Conservation (phyloP, 2,888 invertebrate species). For the Sthenelais limicola region DNA sequence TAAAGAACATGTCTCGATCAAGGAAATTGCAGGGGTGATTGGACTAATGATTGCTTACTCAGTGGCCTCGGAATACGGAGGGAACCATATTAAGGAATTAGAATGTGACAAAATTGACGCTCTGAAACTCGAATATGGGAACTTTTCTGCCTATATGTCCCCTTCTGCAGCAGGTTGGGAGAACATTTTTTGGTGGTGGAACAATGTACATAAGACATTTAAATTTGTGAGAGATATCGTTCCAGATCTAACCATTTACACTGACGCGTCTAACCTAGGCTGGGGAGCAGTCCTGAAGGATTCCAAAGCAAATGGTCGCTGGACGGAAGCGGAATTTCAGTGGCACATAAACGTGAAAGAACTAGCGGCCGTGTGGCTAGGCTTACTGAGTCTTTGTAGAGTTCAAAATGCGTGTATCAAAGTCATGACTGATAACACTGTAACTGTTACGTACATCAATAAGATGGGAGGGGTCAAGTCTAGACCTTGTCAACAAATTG, state of each 20-base stretch:
- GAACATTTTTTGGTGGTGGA: background rate
- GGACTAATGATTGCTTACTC: background rate
- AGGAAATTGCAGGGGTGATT: too few species aligned
- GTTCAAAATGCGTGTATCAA: background rate
- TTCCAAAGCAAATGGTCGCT: background rate
- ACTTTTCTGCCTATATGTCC: background rate
- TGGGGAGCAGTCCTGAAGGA: background rate
- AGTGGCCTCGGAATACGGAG: background rate
- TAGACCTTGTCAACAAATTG: too few species aligned
- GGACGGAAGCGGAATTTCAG: background rate
- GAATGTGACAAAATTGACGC: background rate
- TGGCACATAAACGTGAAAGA: background rate
- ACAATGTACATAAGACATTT: background rate
- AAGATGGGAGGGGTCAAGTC: too few species aligned
- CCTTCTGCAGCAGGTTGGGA: background rate
- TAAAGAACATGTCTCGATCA: background rate
- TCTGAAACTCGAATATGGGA: background rate
- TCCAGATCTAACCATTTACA: background rate
- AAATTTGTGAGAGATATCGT: background rate
- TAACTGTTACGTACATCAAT: background rate
- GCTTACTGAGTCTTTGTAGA: background rate
- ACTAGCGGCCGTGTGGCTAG: background rate
- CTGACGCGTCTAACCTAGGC: background rate
- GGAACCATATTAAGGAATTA: background rate
- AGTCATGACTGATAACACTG: background rate